Evolutionary conservation across 2,888 invertebrate genomes (phyloP).

Genomic region (Allophyes oxyacanthae): DNA sequence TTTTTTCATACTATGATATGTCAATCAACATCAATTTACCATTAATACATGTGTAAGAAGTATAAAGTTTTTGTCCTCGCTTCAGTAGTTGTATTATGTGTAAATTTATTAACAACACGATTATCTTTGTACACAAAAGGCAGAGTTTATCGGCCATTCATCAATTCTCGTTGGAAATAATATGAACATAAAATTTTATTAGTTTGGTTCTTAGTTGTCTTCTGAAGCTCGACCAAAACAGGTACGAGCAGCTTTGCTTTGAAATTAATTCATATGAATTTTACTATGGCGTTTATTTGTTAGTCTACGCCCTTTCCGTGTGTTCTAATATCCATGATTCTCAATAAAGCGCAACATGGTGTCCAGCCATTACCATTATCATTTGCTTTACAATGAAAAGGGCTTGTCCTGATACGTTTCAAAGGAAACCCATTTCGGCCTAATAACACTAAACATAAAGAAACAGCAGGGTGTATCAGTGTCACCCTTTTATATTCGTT

Average conservation of each 20-base stretch:
- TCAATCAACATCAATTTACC: constrained; percentile 58
- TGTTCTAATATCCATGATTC: constrained; percentile 51
- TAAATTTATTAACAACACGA: constrained; percentile 58
- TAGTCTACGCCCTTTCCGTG: constrained; percentile 58
- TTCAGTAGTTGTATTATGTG: constrained; percentile 55
- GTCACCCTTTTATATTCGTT: constrained; percentile 82
- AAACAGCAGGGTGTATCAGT: constrained; percentile 85
- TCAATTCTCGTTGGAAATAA: constrained; percentile 47
- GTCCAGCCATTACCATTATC: constrained; percentile 84
- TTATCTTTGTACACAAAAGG: constrained; percentile 52
- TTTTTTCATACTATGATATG: constrained; percentile 57
- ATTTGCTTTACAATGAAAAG: constrained; percentile 85
- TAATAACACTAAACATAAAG: constrained; percentile 86
- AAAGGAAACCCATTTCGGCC: constrained; percentile 79
- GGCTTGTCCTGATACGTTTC: constrained; percentile 77
- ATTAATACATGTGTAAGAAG: constrained; percentile 49
- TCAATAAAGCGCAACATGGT: constrained; percentile 83
- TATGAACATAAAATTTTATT: constrained; percentile 48
- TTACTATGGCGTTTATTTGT: constrained; percentile 46
- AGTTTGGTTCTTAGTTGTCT: constrained; percentile 16
- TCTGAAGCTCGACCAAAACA: constrained; percentile 16
- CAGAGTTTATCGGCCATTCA: constrained; percentile 51
- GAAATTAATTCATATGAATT: constrained; percentile 43
- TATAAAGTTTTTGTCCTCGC: constrained; percentile 42
- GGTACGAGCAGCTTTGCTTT: constrained; percentile 20